Percentiles rank a stretch among this genome's conserved stretches.
Evolutionary conservation across 2,797 vertebrate species (phyloP).

Genomic region (Passerculus sandwichensis): DNA sequence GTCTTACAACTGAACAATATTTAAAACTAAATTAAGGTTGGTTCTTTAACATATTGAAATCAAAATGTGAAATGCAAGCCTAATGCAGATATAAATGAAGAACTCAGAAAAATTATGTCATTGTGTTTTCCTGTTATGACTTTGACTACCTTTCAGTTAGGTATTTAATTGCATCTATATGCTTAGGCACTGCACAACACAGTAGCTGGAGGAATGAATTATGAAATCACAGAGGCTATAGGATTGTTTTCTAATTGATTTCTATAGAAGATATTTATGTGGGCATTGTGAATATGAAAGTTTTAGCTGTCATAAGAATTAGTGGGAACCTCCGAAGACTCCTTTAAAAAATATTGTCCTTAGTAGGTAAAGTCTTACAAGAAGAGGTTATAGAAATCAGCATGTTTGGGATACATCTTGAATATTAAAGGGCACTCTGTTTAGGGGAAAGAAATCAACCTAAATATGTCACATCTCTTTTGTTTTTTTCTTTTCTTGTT

Average conservation of each 20-base stretch:
- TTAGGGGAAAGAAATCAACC: slow-evolving; percentile 19
- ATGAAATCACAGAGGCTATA: neutral
- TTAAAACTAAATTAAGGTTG: neutral
- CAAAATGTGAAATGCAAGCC: neutral
- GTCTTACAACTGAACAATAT: neutral
- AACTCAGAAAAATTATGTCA: neutral
- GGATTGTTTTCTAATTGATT: neutral
- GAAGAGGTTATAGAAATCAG: neutral
- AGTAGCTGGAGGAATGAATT: neutral
- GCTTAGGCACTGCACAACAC: neutral
- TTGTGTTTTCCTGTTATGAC: neutral
- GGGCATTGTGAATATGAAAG: neutral
- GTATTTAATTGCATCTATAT: neutral
- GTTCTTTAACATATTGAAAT: neutral
- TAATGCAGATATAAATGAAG: neutral
- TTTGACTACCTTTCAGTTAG: neutral
- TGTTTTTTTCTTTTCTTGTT: neutral
- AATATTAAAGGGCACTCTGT: neutral
- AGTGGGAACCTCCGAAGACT: neutral
- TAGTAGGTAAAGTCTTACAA: neutral
- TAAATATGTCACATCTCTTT: slow-evolving; percentile 44
- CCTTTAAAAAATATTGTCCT: neutral
- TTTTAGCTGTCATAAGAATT: neutral
- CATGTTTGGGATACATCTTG: neutral
- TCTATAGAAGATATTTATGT: neutral